Percentiles rank a stretch among this genome's conserved stretches.
These are phyloP conservation scores for Eudyptes chrysolophus DNA, from an alignment of 2,113 vertebrate species.

Conservation along the genomic window DNA sequence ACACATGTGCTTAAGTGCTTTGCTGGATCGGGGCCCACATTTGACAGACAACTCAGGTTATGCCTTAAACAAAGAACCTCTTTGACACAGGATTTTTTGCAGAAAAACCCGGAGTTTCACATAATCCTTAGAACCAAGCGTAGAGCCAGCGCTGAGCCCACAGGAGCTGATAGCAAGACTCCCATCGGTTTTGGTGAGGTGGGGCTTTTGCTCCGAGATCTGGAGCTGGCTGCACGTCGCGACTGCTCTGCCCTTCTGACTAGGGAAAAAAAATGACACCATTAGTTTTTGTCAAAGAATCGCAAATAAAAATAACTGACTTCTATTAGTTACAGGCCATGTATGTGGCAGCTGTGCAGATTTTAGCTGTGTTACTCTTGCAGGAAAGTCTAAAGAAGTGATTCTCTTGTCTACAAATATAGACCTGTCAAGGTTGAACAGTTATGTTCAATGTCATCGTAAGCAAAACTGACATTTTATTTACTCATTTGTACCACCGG, in stretches of 20 bases:
- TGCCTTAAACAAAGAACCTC: slow-evolving; percentile 58
- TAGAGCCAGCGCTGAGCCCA: neutral
- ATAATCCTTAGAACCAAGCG: neutral
- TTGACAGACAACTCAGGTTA: slow-evolving; percentile 65
- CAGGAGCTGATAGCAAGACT: neutral
- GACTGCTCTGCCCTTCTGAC: neutral
- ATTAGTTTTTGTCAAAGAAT: neutral
- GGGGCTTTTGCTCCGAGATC: neutral
- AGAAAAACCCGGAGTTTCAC: neutral
- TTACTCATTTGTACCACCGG: slow-evolving; percentile 57
- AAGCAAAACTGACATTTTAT: slow-evolving; percentile 61
- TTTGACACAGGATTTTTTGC: slow-evolving; percentile 31
- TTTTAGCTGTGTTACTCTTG: slow-evolving; percentile 44
- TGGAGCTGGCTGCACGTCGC: neutral
- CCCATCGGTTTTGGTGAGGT: neutral
- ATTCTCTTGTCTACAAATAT: slow-evolving; percentile 42
- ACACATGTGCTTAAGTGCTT: slow-evolving; percentile 68
- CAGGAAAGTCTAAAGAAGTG: slow-evolving; percentile 8
- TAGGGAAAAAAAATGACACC: neutral
- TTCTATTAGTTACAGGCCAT: neutral
- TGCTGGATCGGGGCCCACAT: slow-evolving; percentile 31
- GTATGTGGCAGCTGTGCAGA: neutral
- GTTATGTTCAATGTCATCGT: slow-evolving; percentile 42
- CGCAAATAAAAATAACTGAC: neutral
- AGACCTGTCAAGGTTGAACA: slow-evolving; percentile 43